Conservation (phyloP, 2,113 vertebrate species). For the Nycticryphes semicollaris region DNA sequence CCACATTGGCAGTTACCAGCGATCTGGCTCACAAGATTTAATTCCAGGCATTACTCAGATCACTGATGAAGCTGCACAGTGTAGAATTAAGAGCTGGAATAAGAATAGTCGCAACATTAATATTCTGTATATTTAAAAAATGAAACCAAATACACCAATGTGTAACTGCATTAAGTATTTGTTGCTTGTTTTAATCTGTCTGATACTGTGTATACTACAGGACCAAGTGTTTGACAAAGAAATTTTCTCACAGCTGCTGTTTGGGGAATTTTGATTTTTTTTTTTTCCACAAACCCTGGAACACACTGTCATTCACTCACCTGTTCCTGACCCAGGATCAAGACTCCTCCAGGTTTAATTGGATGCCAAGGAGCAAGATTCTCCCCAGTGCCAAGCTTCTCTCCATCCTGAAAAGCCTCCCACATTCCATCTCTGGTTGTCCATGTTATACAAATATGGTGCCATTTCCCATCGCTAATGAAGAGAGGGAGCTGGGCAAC, state of each 20-base stretch:
- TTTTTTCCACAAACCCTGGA: not conserved
- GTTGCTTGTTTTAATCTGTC: not conserved
- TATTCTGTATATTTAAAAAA: not conserved
- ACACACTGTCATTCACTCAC: conserved; percentile 70
- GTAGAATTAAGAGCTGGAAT: not conserved
- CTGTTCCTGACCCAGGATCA: conserved; percentile 98
- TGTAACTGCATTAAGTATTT: not conserved
- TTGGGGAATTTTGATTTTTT: not conserved
- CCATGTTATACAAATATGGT: conserved; percentile 98
- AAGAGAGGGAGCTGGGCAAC: conserved; percentile 94
- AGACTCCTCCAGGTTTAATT: conserved; percentile 95
- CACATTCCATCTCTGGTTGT: conserved; percentile 96
- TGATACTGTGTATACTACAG: not conserved
- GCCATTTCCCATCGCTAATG: conserved; percentile 95
- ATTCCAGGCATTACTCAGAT: not conserved
- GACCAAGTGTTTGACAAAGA: not conserved
- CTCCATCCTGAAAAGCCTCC: conserved; percentile 98
- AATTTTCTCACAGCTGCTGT: not conserved
- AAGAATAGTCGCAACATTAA: not conserved
- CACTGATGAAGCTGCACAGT: not conserved
- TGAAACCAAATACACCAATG: not conserved
- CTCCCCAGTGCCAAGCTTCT: conserved; percentile 93
- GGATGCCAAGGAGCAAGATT: conserved; percentile 99
- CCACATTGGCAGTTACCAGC: not conserved
- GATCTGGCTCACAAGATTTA: not conserved